A percentile compares a stretch with the other conserved stretches of the same genome.
Evolutionary conservation across 2,888 invertebrate genomes (phyloP).

Genomic region (Hyposoter dolosus): DNA sequence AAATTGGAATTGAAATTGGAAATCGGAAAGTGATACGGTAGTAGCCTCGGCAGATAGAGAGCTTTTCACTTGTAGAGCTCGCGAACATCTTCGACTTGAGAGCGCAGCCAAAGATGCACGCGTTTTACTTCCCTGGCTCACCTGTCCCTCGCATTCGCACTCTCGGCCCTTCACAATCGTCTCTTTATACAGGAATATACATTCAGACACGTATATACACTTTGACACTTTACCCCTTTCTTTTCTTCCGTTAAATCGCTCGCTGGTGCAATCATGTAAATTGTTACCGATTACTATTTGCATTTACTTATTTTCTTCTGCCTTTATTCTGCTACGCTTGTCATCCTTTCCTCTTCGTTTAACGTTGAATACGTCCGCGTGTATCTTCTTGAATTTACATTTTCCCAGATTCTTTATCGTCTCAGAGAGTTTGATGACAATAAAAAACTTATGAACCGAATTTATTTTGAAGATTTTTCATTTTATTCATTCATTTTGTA

Average conservation of each 20-base stretch:
- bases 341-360: slow-evolving; percentile 14
- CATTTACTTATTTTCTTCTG: slow-evolving; percentile 20
- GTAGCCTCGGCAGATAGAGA: slow-evolving; percentile 34
- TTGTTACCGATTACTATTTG: slow-evolving; percentile 44
- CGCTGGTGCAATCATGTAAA: slow-evolving; percentile 26
- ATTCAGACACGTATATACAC: neutral
- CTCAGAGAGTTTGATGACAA: neutral
- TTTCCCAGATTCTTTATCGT: slow-evolving; percentile 14
- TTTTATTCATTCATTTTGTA: neutral
- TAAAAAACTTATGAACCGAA: no score
- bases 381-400: neutral
- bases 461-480: neutral
- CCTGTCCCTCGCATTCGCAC: slow-evolving; percentile 55
- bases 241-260: slow-evolving; percentile 33
- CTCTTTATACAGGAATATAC: neutral
- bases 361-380: slow-evolving; percentile 23
- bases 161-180: slow-evolving; percentile 42
- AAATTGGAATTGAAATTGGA: slow-evolving; percentile 76
- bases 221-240: slow-evolving; percentile 29
- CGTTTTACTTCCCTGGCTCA: slow-evolving; percentile 42
- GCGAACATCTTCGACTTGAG: slow-evolving; percentile 50
- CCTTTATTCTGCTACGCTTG: slow-evolving; percentile 35
- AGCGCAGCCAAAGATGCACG: slow-evolving; percentile 38
- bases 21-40: slow-evolving; percentile 73
- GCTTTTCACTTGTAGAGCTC: slow-evolving; percentile 27